Evolutionary conservation across 2,113 vertebrate species (phyloP).

Genomic region (Penelope pileata): DNA sequence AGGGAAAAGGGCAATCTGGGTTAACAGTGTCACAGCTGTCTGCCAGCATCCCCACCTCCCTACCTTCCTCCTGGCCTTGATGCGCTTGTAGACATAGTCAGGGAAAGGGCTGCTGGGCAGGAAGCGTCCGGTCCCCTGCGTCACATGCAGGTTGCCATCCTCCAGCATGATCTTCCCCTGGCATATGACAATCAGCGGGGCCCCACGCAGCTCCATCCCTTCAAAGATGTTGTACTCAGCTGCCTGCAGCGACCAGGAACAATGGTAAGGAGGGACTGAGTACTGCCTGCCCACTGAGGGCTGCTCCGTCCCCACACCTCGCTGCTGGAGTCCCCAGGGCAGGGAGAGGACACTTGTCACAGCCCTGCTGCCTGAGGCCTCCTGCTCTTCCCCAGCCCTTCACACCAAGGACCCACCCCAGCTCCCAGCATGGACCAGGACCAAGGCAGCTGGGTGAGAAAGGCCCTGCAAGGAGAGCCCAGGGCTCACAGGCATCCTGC

Average conservation of each 20-base stretch:
- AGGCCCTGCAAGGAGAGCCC: neutral
- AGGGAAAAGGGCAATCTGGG: neutral
- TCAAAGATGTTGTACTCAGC: conserved; percentile 98
- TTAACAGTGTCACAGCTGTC: neutral
- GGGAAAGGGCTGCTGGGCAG: conserved; percentile 90
- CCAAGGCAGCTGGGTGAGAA: neutral
- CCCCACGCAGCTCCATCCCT: conserved; percentile 94
- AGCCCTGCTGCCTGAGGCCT: neutral
- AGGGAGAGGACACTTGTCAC: neutral
- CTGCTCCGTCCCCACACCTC: neutral
- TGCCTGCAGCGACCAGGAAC: conserved; percentile 71
- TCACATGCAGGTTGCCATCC: conserved; percentile 90
- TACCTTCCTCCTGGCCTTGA: conserved; percentile 97
- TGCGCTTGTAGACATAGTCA: conserved; percentile 95
- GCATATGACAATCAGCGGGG: conserved; percentile 91
- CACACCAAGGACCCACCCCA: neutral
- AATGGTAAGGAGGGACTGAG: neutral
- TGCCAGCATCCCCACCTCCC: neutral
- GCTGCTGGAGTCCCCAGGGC: neutral
- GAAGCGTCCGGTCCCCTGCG: conserved; percentile 90
- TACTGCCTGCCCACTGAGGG: neutral
- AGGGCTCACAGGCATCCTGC: neutral
- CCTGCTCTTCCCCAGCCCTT: neutral
- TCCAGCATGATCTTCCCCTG: conserved; percentile 97
- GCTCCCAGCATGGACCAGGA: neutral